Evolutionary conservation across 1,140 invertebrate species (phyloP), one percentile per base, ranked within the genome.

Genomic region (Elymnias hypermnestra): DNA sequence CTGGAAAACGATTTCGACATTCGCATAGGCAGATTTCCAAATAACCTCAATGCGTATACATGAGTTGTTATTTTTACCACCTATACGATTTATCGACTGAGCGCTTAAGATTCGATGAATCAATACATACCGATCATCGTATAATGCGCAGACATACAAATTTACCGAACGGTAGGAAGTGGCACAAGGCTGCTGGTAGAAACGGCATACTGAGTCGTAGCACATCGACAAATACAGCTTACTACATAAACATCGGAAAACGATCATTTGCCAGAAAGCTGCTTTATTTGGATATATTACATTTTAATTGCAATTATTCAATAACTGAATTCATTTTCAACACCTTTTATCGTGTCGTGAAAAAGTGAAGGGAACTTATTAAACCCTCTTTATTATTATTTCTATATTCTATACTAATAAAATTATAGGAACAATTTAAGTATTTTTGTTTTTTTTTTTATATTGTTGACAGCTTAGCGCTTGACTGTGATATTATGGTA

Each of bases 161-260:
- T 66, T 66, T 63, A 63, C 60, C 58, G 43, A 61, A 65, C 62
- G 61, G 53, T 64, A 69, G 58, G 62, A 79, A 71, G 65, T 75
- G 61, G 76, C 64, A 70, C 76, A 81, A 81, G 76, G 76, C 53
- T 79, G 63, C 63, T 40, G 40, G 67, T 70, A 77, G 71, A 77
- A 77, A 79, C 72, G 67, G 58, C 55, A 53, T n/a, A n/a, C n/a
- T n/a, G n/a, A n/a, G n/a, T n/a, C 47, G 46, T 56, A 36, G 37
- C 36, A 38, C 39, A 48, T 45, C 33, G 33, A 31, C n/a, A 21
- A 12, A 25, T 41, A 53, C 33, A n/a, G n/a, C n/a, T n/a, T n/a
- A 47, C 36, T 61, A 65, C 70, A 59, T 63, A 66, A 78, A 71
- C 67, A 65, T 65, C 67, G 62, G 69, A 76, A 58, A 59, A 48